Percentiles rank a stretch among this genome's conserved stretches.
Evolutionary conservation across 2,797 vertebrate genomes (phyloP).

Genomic region (Tragopan temminckii): DNA sequence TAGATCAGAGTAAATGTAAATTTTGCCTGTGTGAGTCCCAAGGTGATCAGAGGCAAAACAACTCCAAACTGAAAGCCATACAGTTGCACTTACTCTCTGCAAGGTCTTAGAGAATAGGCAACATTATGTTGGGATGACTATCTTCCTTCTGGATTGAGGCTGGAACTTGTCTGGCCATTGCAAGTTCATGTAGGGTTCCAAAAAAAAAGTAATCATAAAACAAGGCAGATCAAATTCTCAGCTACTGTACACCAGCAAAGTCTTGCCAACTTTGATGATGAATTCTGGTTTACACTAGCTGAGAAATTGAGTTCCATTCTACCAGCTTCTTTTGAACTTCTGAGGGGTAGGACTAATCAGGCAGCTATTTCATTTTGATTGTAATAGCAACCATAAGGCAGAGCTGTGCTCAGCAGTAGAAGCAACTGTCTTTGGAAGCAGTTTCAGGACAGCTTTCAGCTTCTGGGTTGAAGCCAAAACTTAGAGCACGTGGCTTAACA

Average conservation of each 20-base stretch:
- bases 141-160: background rate
- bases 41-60: background rate
- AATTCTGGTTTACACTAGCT: background rate
- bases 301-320: background rate
- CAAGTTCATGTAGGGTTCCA: background rate
- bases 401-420: background rate
- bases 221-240: background rate
- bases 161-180: background rate
- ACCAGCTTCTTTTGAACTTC: background rate
- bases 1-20: background rate
- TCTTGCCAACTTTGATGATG: background rate
- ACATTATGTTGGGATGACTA: background rate
- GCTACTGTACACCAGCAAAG: background rate
- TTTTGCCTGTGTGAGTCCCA: background rate
- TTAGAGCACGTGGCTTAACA: background rate
- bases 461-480: background rate
- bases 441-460: background rate
- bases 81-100: background rate
- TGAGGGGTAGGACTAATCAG: background rate
- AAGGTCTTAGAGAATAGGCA: background rate
- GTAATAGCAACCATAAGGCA: background rate
- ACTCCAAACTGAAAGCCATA: background rate
- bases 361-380: background rate
- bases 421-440: background rate
- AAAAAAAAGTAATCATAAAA: background rate